A percentile compares a stretch with the other conserved stretches of the same genome.
Conservation (phyloP, 2,113 vertebrate genomes). For the Anser cygnoides region DNA sequence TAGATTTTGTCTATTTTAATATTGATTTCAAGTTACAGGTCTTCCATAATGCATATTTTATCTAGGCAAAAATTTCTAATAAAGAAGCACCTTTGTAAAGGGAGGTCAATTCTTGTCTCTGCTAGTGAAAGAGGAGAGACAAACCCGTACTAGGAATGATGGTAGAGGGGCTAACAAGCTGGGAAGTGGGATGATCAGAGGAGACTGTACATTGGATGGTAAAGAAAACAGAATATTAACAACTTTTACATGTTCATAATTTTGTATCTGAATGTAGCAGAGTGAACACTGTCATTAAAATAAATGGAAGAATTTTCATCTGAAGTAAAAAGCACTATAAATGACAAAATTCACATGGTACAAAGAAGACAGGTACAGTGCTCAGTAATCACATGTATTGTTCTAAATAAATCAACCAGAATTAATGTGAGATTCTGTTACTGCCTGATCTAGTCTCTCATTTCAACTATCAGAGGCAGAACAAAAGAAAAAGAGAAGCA, state of each 20-base stretch:
- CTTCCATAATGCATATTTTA: background rate
- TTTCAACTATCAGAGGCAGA: background rate
- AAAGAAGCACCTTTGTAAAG: background rate
- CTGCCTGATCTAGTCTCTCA: background rate
- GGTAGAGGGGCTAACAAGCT: background rate
- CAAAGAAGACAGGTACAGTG: background rate
- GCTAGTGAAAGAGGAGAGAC: background rate
- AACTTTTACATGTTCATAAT: background rate
- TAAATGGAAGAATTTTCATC: background rate
- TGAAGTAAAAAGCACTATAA: background rate
- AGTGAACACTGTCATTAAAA: background rate
- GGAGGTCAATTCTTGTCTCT: background rate
- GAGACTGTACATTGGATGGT: background rate
- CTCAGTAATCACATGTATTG: background rate
- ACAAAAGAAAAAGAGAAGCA: background rate
- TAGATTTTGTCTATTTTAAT: background rate
- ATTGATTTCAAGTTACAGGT: background rate
- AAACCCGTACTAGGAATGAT: background rate
- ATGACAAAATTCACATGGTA: background rate
- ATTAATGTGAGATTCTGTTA: background rate
- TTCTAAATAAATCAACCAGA: background rate
- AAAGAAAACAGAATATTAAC: background rate
- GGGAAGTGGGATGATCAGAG: background rate
- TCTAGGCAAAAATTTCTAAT: background rate
- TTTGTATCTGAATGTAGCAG: background rate